Conservation (phyloP, 2,888 invertebrate species). For the Diplolepis rosae region DNA sequence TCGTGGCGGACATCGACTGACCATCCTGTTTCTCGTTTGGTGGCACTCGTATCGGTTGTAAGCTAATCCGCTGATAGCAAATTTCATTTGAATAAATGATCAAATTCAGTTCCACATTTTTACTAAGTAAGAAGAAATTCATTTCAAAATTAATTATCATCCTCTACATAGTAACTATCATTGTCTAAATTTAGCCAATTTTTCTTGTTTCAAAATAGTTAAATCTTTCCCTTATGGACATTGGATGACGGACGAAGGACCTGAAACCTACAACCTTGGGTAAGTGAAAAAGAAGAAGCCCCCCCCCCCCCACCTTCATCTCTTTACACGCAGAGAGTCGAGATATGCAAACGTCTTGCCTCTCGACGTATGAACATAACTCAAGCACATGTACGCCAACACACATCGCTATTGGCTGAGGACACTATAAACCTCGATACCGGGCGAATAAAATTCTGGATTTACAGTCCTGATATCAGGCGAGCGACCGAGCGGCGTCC, state of each 20-base stretch:
- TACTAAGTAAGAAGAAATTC: too few species aligned
- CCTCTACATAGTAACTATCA: too few species aligned
- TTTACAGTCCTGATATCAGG: constrained; percentile 71
- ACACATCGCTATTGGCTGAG: constrained; percentile 58
- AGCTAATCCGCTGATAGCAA: not conserved
- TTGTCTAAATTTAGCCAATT: too few species aligned
- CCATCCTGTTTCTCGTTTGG: not conserved
- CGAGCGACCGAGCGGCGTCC: constrained; percentile 55
- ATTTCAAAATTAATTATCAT: too few species aligned
- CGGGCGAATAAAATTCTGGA: constrained; percentile 72
- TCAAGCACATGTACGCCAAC: constrained; percentile 62
- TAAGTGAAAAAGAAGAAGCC: constrained; percentile 12
- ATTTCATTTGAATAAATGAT: too few species aligned
- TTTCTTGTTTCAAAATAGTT: too few species aligned
- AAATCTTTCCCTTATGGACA: not conserved
- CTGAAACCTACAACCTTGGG: constrained; percentile 17
- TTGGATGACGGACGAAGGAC: constrained; percentile 7
- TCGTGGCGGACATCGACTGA: not conserved
- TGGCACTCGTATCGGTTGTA: not conserved
- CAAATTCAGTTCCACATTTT: too few species aligned
- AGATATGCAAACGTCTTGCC: constrained; percentile 71
- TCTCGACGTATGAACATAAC: constrained; percentile 68
- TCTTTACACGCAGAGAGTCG: constrained; percentile 42
- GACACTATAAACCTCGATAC: constrained; percentile 73
- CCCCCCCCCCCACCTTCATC: not conserved